Conservation (phyloP, 2,113 vertebrate species). For the Aphelocoma coerulescens region DNA sequence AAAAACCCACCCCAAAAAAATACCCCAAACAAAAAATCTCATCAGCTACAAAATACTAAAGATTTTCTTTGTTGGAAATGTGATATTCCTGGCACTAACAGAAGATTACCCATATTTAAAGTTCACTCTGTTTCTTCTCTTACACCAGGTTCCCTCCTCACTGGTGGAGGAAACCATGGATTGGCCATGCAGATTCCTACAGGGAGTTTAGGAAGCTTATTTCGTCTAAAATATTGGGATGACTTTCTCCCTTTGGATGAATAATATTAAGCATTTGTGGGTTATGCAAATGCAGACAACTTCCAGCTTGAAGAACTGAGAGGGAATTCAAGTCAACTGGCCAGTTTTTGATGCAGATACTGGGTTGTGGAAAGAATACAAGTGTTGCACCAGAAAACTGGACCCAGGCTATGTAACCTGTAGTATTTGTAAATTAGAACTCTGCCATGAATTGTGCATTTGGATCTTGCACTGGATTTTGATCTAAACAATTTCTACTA, state of each 20-base stretch:
- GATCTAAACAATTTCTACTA: not conserved
- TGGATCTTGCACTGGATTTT: not conserved
- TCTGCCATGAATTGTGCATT: not conserved
- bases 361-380: not conserved
- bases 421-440: not conserved
- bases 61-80: not conserved
- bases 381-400: not conserved
- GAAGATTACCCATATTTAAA: not conserved
- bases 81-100: not conserved
- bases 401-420: not conserved
- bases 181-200: not conserved
- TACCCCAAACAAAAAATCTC: not conserved
- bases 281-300: not conserved
- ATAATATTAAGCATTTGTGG: not conserved
- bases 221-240: not conserved
- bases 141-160: not conserved
- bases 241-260: not conserved
- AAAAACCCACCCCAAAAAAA: fast-evolving
- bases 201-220: not conserved
- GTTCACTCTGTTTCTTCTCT: not conserved
- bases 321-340: not conserved
- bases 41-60: not conserved
- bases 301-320: not conserved
- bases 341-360: not conserved
- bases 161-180: not conserved